phyloP scores from a whole-genome alignment of 2,888 invertebrate genomes.

The Loripinus fragilis region DNA sequence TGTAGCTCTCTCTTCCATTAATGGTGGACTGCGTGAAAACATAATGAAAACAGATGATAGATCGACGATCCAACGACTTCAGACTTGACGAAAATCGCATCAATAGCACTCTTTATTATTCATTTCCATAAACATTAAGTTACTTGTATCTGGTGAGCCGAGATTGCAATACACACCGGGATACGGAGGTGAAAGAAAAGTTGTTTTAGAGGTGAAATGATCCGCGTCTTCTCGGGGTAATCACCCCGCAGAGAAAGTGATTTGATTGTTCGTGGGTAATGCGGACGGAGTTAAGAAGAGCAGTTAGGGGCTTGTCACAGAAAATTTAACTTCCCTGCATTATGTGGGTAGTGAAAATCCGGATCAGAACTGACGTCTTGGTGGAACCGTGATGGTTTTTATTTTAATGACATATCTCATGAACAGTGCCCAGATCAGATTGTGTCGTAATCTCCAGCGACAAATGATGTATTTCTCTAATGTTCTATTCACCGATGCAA shows the following conservation, averaged over 20 bases:
- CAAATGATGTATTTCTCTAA: too few relatives aligned
- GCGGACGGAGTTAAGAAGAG: conserved; percentile 3
- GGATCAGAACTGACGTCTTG: too few relatives aligned
- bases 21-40: conserved; percentile 16
- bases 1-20: conserved; percentile 13
- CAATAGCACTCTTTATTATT: conserved; percentile 34
- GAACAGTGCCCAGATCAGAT: too few relatives aligned
- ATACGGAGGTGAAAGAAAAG: neutral
- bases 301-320: neutral
- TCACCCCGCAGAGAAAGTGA: neutral
- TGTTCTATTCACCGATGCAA: too few relatives aligned
- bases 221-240: neutral
- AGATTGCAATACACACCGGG: conserved; percentile 6
- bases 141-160: conserved; percentile 9
- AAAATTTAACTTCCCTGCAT: too few relatives aligned
- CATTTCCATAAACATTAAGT: conserved; percentile 25
- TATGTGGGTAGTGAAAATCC: too few relatives aligned
- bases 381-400: too few relatives aligned
- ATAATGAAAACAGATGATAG: conserved; percentile 17
- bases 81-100: conserved; percentile 20
- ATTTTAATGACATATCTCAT: too few relatives aligned
- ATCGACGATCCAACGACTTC: conserved; percentile 5
- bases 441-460: too few relatives aligned
- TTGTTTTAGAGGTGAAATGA: neutral
- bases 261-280: conserved; percentile 13